phyloP scores from a whole-genome alignment of 2,113 vertebrate species.

The Gallinago jamesoni region DNA sequence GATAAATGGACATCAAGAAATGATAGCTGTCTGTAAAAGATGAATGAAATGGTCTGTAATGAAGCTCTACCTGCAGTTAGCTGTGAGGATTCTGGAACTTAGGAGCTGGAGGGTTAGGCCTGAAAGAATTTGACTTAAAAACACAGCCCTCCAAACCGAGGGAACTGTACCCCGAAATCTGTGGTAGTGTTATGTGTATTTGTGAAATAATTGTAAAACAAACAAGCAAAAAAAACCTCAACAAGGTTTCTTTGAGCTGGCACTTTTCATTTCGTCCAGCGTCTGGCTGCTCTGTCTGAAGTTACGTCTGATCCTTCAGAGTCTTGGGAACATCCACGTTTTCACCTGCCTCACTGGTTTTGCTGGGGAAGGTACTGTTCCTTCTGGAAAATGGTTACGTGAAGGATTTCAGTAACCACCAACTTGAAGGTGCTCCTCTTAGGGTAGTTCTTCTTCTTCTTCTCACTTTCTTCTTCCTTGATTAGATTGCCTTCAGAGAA shows the following conservation, averaged over 20 bases:
- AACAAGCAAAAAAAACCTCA: neutral
- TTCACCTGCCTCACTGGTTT: neutral
- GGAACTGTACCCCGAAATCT: neutral
- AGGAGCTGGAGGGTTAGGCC: neutral
- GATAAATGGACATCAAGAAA: neutral
- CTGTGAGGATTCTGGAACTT: neutral
- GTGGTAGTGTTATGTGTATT: neutral
- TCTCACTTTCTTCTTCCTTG: neutral
- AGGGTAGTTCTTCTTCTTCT: neutral
- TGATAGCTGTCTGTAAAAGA: neutral
- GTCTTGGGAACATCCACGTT: neutral
- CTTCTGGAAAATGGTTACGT: neutral
- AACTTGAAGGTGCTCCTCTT: neutral
- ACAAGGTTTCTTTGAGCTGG: neutral
- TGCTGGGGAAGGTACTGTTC: neutral
- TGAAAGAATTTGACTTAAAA: neutral
- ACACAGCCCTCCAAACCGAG: neutral
- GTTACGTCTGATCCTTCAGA: neutral
- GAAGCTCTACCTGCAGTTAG: neutral
- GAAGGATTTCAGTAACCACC: neutral
- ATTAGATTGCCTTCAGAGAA: neutral
- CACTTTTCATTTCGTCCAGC: neutral
- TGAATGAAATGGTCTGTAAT: neutral
- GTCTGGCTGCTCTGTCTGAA: neutral
- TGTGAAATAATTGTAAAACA: neutral